Evolutionary conservation across 2,113 vertebrate genomes (phyloP).

Genomic region (Ploceus nigricollis): DNA sequence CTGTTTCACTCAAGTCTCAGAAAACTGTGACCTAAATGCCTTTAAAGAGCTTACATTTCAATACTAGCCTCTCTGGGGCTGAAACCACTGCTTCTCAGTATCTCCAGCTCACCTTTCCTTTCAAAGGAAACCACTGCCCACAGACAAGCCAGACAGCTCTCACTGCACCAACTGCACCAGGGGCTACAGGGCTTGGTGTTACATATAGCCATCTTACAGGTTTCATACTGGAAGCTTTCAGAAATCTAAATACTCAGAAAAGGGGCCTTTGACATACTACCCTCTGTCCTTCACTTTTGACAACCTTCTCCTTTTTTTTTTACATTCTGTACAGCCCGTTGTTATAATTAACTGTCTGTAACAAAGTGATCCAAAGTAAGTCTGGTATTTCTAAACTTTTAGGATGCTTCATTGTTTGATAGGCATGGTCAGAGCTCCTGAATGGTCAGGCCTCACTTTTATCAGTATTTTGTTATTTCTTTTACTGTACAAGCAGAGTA

Average conservation of each 20-base stretch:
- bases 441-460: neutral
- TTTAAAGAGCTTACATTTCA: neutral
- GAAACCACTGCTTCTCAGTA: neutral
- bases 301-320: neutral
- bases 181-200: neutral
- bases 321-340: neutral
- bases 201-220: neutral
- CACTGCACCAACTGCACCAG: neutral
- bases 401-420: neutral
- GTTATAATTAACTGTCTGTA: neutral
- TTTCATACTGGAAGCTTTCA: neutral
- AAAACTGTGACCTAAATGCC: conserved; percentile 10
- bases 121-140: neutral
- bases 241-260: neutral
- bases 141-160: neutral
- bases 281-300: neutral
- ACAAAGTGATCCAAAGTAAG: neutral
- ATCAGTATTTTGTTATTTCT: neutral
- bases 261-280: neutral
- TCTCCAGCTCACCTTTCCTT: neutral
- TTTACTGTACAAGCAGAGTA: conserved; percentile 27
- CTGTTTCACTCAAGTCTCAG: neutral
- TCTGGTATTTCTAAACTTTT: conserved; percentile 27
- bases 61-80: neutral
- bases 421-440: neutral